Evolutionary conservation across 2,113 vertebrate genomes (phyloP).

Genomic region (Plotosus lineatus): DNA sequence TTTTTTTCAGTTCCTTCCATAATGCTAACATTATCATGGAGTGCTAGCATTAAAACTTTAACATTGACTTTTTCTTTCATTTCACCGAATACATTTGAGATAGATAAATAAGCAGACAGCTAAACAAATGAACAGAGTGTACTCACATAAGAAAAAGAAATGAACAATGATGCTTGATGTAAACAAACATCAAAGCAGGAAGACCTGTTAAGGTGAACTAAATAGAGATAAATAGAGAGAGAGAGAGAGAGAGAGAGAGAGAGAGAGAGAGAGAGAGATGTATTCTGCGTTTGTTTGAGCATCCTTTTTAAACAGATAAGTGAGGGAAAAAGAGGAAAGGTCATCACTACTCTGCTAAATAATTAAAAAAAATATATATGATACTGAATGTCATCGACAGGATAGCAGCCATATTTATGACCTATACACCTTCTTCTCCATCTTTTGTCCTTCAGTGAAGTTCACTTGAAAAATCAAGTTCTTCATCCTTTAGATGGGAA

Average conservation of each 20-base stretch:
- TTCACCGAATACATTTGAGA: slow-evolving; percentile 34
- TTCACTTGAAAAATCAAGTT: slow-evolving; percentile 80
- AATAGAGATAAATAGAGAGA: too few relatives aligned
- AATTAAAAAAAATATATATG: slow-evolving; percentile 88
- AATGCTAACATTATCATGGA: background rate
- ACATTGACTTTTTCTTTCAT: background rate
- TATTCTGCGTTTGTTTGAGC: slow-evolving; percentile 70
- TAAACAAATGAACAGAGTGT: slow-evolving; percentile 54
- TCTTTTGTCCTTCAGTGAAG: slow-evolving; percentile 78
- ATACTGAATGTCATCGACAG: slow-evolving; percentile 76
- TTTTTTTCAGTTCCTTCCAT: slow-evolving; percentile 18
- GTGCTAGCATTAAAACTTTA: background rate
- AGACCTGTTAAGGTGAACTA: slow-evolving; percentile 70
- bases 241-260: slow-evolving; percentile 51
- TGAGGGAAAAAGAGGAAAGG: slow-evolving; percentile 34
- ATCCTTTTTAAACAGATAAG: slow-evolving; percentile 57
- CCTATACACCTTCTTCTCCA: slow-evolving; percentile 74
- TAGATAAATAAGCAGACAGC: slow-evolving; percentile 55
- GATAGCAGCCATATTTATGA: slow-evolving; percentile 64
- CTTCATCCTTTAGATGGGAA: slow-evolving; percentile 80
- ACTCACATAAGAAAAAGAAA: too few relatives aligned
- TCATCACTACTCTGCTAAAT: slow-evolving; percentile 62
- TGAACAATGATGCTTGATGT: too few relatives aligned
- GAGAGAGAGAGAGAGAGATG: slow-evolving; percentile 56
- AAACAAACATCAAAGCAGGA: slow-evolving; percentile 57